phyloP scores from a whole-genome alignment of 2,888 invertebrate species.

The Beris morrisii region DNA sequence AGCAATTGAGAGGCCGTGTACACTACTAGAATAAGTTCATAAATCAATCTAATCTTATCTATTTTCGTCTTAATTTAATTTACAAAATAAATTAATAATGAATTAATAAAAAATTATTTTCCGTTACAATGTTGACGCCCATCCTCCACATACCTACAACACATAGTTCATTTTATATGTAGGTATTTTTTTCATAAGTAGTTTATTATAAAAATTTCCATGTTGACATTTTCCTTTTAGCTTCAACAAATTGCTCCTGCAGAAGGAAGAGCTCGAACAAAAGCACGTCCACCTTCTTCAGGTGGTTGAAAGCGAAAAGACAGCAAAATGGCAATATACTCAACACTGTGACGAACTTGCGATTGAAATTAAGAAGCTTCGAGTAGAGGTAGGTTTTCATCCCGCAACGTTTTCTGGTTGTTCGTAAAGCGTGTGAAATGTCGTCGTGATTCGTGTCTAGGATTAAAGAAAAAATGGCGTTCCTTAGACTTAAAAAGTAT shows the following conservation, averaged over 20 bases:
- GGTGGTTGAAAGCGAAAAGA: conserved; percentile 88
- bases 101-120: not conserved
- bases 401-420: too few relatives aligned
- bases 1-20: too few relatives aligned
- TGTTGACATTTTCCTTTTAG: conserved; percentile 55
- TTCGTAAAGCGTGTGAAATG: too few relatives aligned
- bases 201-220: too few relatives aligned
- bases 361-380: conserved; percentile 83
- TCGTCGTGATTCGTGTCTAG: too few relatives aligned
- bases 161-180: not conserved
- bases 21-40: too few relatives aligned
- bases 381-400: conserved; percentile 71
- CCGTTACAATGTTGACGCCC: not conserved
- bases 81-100: not conserved
- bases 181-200: not conserved
- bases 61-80: not conserved
- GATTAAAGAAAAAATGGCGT: too few relatives aligned
- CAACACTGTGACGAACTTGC: conserved; percentile 90
- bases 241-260: conserved; percentile 84
- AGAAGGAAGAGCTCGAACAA: conserved; percentile 89
- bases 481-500: conserved; percentile 9
- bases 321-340: conserved; percentile 91
- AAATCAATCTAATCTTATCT: too few relatives aligned
- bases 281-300: conserved; percentile 86
- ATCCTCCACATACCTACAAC: not conserved